Evolutionary conservation across 2,113 vertebrate species (phyloP).

Genomic region (Spea multiplicata): DNA sequence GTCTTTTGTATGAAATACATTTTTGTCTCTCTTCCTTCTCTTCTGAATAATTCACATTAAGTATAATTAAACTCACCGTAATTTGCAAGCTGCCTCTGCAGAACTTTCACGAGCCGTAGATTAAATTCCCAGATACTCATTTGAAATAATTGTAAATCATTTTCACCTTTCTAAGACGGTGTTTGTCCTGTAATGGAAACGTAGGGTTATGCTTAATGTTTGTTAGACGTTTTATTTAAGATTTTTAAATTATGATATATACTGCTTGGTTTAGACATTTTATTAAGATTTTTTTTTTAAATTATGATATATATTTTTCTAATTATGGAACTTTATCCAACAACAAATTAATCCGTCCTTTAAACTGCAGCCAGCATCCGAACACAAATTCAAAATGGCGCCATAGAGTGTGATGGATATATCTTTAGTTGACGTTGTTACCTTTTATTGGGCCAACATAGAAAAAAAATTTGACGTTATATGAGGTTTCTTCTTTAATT

Average conservation of each 20-base stretch:
- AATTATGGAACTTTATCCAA: no score
- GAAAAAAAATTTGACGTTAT: no score
- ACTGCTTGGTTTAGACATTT: not conserved
- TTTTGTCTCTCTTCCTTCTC: constrained; percentile 62
- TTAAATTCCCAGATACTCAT: constrained; percentile 52
- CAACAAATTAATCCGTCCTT: no score
- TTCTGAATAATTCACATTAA: constrained; percentile 71
- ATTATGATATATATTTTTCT: no score
- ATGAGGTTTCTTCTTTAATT: no score
- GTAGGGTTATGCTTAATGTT: constrained; percentile 49
- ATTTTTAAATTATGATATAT: no score
- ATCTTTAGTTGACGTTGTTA: no score
- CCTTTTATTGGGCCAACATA: no score
- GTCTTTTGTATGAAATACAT: constrained; percentile 68
- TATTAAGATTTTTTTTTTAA: not conserved
- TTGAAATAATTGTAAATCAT: constrained; percentile 49
- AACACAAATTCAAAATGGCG: no score
- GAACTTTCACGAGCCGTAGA: constrained; percentile 56
- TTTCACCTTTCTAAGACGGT: constrained; percentile 23
- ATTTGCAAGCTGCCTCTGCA: constrained; percentile 59
- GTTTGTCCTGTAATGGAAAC: constrained; percentile 42
- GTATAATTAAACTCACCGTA: constrained; percentile 68
- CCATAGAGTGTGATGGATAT: no score
- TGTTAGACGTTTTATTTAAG: no score
- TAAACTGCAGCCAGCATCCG: no score